Conservation (phyloP, 2,113 vertebrate genomes). For the Psettodes erumei region DNA sequence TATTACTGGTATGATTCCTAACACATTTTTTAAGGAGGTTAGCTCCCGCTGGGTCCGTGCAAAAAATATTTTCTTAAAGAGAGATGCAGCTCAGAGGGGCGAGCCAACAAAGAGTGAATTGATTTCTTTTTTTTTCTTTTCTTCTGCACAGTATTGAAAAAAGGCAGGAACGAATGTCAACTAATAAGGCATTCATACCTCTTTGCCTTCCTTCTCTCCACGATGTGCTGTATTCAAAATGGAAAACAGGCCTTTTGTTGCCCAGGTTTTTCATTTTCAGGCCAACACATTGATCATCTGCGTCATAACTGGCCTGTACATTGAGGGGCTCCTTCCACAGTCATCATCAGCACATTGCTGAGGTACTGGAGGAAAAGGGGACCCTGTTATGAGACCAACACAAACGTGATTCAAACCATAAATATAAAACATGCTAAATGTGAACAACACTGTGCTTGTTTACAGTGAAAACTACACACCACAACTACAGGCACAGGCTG, state of each 20-base stretch:
- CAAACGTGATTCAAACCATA: background rate
- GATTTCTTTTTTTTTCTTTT: no score
- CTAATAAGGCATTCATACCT: background rate
- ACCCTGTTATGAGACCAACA: no score
- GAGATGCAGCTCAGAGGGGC: background rate
- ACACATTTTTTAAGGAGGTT: no score
- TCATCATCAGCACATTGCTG: no score
- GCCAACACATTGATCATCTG: background rate
- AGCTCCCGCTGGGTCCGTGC: no score
- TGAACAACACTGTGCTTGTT: constrained; percentile 9
- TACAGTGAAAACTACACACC: background rate
- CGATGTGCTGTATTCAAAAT: background rate
- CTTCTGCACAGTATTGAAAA: no score
- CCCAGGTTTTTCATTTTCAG: background rate
- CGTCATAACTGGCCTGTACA: background rate
- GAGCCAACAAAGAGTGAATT: no score
- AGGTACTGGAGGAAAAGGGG: background rate
- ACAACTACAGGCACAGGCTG: no score
- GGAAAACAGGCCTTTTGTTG: background rate
- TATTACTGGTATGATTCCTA: background rate
- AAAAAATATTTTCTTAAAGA: no score
- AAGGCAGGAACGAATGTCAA: background rate
- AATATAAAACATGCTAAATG: background rate
- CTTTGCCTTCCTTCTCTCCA: background rate
- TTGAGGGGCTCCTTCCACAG: background rate